Evolutionary conservation across 2,888 invertebrate genomes (phyloP), one percentile per base, ranked within the genome.

Genomic region (Drosophila paranaensis): DNA sequence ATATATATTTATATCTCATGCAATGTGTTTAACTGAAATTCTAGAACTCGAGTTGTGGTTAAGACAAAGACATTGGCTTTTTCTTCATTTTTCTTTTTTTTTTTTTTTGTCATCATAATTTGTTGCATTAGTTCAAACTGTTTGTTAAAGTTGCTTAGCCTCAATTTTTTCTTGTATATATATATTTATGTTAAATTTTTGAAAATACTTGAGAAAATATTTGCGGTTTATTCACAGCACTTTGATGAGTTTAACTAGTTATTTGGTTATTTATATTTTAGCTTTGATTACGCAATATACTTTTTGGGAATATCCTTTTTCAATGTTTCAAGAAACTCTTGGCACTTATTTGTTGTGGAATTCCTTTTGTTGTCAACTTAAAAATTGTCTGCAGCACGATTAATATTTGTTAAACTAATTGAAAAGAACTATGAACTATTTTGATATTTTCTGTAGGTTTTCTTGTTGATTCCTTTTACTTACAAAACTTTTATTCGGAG

Each of bases 401-500:
- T 9, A 48, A 35, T 33, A 45, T n/a, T 60, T 58, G 1, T 70
- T 57, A 43, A 50, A 30, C 63, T 48, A 3, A 20, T 69, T 35
- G 20, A 50, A 40, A 60, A 55, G 2, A 48, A n/a, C 46, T 71
- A 20, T 20, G 20, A 50, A 33, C 37, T 37, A 39, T n/a, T 53
- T 42, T 20, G 51, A 50, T 54, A 5, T 27, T 77, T 77, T 71
- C 20, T 69, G 33, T 50, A 71, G 33, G 16, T 54, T 27, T 40
- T 40, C 27, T 16, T 30, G 27, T 43, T 33, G 40, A 39, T 71
- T 77, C 69, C 71, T 78, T 79, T 86, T 92, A 93, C 92, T 93
- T 93, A 93, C 93, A 91, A 92, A 92, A 92, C 91, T 91, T 90
- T 90, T 92, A 92, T 90, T 92, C 91, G 91, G 92, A 92, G 91